Evolutionary conservation across 2,888 invertebrate genomes (phyloP).

Genomic region (Lordiphosa fenestrarum): DNA sequence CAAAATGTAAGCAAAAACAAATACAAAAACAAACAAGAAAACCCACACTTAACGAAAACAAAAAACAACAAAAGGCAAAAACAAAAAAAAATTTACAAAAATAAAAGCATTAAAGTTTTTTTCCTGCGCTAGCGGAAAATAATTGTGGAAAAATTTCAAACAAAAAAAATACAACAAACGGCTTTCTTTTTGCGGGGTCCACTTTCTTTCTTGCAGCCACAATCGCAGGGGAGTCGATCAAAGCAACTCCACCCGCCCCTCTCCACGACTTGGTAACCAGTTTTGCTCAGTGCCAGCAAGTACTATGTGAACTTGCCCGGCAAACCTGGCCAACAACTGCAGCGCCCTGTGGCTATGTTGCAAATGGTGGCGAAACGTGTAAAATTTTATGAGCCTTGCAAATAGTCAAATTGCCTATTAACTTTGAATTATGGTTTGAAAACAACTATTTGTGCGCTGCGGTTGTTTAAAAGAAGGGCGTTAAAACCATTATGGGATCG

Average conservation of each 20-base stretch:
- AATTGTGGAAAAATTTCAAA: slow-evolving; percentile 73
- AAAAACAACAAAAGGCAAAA: slow-evolving; percentile 27
- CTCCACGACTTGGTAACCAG: too few species aligned
- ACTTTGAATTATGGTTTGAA: too few species aligned
- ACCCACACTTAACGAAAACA: slow-evolving; percentile 37
- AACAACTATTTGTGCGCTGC: too few species aligned
- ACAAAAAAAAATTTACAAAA: slow-evolving; percentile 49
- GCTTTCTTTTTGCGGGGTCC: slow-evolving; percentile 56
- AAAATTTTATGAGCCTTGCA: too few species aligned
- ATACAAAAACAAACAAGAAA: slow-evolving; percentile 29
- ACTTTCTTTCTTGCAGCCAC: slow-evolving; percentile 1
- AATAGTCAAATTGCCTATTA: too few species aligned
- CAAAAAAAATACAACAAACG: slow-evolving; percentile 41
- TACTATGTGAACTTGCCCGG: too few species aligned
- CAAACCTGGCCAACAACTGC: too few species aligned
- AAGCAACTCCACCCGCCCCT: background rate
- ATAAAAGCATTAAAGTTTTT: slow-evolving; percentile 65
- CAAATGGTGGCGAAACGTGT: too few species aligned
- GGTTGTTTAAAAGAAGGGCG: too few species aligned
- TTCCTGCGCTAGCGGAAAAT: slow-evolving; percentile 74
- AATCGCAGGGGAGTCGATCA: background rate
- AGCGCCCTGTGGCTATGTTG: too few species aligned
- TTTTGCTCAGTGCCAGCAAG: too few species aligned
- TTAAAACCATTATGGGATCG: too few species aligned
- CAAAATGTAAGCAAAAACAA: slow-evolving; percentile 53